Conservation (phyloP, 1,140 invertebrate species). For the Augochlora pura region DNA sequence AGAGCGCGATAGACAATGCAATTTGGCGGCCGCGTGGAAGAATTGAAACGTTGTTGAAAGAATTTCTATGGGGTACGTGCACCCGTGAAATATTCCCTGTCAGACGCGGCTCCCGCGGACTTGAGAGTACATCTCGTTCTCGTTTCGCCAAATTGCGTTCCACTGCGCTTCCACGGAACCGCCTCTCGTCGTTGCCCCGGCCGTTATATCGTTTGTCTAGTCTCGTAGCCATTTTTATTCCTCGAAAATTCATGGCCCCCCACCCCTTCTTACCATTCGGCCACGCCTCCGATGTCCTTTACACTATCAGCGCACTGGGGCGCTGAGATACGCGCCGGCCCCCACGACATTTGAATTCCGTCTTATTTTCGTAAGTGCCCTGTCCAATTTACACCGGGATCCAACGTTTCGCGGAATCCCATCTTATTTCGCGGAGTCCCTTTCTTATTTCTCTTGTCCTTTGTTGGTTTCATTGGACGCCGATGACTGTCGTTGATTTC, state of each 20-base stretch:
- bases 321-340: background rate
- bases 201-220: constrained; percentile 34
- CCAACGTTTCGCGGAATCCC: no score
- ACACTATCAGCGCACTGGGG: background rate
- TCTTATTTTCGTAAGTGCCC: background rate
- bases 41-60: constrained; percentile 30
- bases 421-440: no score
- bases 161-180: background rate
- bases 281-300: background rate
- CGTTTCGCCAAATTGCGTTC: constrained; percentile 23
- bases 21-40: no score
- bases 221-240: constrained; percentile 8
- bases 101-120: background rate
- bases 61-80: background rate
- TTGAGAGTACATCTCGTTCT: constrained; percentile 12
- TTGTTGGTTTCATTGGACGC: no score
- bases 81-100: constrained; percentile 26
- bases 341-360: background rate
- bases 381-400: background rate
- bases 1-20: background rate
- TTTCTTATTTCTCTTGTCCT: no score
- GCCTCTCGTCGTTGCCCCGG: constrained; percentile 6
- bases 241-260: background rate
- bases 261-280: no score
- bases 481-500: no score